Evolutionary conservation across 1,140 invertebrate species (phyloP).

Genomic region (Pissodes strobi): DNA sequence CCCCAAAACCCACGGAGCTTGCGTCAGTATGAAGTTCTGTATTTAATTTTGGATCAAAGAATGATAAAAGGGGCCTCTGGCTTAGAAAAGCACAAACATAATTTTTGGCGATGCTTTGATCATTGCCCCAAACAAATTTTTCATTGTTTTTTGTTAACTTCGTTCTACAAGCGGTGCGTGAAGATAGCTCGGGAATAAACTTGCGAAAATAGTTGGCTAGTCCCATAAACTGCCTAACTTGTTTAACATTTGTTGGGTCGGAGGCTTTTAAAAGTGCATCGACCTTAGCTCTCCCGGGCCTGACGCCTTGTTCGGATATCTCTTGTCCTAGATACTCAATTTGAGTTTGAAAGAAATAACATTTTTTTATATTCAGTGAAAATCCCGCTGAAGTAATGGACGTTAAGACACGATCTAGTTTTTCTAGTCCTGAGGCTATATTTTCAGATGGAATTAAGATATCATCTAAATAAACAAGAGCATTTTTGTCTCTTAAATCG

Average conservation of each 20-base stretch:
- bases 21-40: conserved; percentile 26
- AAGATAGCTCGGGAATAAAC: too few species aligned
- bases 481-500: neutral
- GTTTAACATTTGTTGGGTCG: conserved; percentile 41
- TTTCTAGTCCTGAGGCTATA: conserved; percentile 37
- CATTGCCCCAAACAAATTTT: conserved; percentile 24
- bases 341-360: conserved; percentile 15
- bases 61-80: conserved; percentile 1
- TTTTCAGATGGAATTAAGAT: conserved; percentile 8
- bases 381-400: conserved; percentile 26
- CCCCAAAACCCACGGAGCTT: conserved; percentile 46
- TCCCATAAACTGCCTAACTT: too few species aligned
- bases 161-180: conserved; percentile 33
- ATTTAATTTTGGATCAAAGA: conserved; percentile 8
- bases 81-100: conserved; percentile 13
- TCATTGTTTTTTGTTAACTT: conserved; percentile 30
- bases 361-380: conserved; percentile 32
- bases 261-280: conserved; percentile 30
- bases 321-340: conserved; percentile 30
- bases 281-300: conserved; percentile 36
- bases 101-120: conserved; percentile 37
- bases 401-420: conserved; percentile 38
- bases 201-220: too few species aligned
- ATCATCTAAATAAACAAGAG: conserved; percentile 16
- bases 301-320: conserved; percentile 26